Conservation (phyloP, 1,140 invertebrate genomes). For the Zophobas morio region DNA sequence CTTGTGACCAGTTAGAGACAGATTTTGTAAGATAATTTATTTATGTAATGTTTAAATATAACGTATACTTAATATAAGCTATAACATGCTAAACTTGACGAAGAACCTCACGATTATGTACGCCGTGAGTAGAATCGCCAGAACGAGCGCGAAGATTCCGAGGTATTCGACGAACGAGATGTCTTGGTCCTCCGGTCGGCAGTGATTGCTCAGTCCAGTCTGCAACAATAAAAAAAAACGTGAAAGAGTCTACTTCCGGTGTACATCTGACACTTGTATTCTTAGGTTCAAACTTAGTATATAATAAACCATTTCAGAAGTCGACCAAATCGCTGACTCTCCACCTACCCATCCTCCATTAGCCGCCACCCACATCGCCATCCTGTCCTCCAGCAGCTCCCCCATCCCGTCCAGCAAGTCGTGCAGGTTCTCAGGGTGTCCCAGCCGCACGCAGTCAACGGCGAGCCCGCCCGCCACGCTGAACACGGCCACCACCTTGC, state of each 20-base stretch:
- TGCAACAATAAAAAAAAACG: constrained; percentile 46
- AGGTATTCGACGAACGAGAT: constrained; percentile 56
- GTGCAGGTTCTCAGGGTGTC: constrained; percentile 77
- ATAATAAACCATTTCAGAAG: not conserved
- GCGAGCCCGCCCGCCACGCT: constrained; percentile 79
- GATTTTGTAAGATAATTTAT: not conserved
- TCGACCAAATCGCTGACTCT: not conserved
- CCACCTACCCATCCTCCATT: constrained; percentile 80
- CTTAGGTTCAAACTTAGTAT: not conserved
- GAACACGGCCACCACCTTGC: constrained; percentile 78
- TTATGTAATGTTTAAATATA: not conserved
- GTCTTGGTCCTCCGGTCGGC: constrained; percentile 53
- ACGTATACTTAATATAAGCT: constrained; percentile 40
- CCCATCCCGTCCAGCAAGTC: constrained; percentile 75
- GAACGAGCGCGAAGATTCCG: constrained; percentile 55
- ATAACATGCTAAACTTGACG: constrained; percentile 43
- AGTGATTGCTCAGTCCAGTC: constrained; percentile 54
- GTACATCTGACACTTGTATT: not conserved
- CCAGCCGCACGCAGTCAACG: constrained; percentile 78
- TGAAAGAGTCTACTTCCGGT: not conserved
- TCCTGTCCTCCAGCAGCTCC: constrained; percentile 76
- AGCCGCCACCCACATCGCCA: constrained; percentile 78
- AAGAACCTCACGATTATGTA: constrained; percentile 55
- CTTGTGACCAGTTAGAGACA: not conserved
- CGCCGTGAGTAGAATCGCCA: constrained; percentile 53